Evolutionary conservation across 2,113 vertebrate genomes (phyloP).

Genomic region (Cottus gobio): DNA sequence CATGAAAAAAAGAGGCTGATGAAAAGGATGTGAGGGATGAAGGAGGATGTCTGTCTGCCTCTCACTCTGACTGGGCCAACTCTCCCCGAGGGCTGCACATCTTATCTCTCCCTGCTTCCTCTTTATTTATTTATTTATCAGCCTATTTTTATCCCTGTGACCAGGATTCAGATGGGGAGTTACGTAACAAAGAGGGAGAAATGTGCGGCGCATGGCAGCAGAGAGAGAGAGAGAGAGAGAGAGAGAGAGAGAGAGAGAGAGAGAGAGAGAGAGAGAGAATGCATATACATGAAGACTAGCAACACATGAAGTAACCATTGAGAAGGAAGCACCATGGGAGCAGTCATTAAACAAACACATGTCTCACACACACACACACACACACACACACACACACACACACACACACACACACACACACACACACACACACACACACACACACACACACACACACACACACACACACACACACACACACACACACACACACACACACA

Average conservation of each 20-base stretch:
- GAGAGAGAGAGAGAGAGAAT: constrained; percentile 3
- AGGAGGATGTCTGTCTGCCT: constrained; percentile 51
- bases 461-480: background rate
- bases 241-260: constrained; percentile 15
- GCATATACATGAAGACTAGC: constrained; percentile 6
- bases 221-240: constrained; percentile 19
- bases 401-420: too few species aligned
- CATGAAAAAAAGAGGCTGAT: constrained; percentile 25
- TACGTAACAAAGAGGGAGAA: constrained; percentile 72
- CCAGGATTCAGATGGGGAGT: constrained; percentile 67
- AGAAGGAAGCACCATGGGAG: constrained; percentile 29
- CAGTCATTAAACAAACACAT: background rate
- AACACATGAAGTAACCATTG: background rate
- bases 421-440: too few species aligned
- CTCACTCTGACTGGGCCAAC: constrained; percentile 62
- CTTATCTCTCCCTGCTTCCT: constrained; percentile 67
- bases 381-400: too few species aligned
- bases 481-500: too few species aligned
- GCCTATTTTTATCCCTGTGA: constrained; percentile 80
- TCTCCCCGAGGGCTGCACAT: constrained; percentile 64
- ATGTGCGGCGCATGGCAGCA: constrained; percentile 41
- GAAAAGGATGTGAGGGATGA: constrained; percentile 35
- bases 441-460: too few species aligned
- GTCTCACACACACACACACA: background rate
- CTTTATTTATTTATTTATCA: constrained; percentile 82